A percentile compares a stretch with the other conserved stretches of the same genome.
These are phyloP conservation scores for Xenus cinereus DNA, from an alignment of 2,113 vertebrate species.

Conservation along the genomic window DNA sequence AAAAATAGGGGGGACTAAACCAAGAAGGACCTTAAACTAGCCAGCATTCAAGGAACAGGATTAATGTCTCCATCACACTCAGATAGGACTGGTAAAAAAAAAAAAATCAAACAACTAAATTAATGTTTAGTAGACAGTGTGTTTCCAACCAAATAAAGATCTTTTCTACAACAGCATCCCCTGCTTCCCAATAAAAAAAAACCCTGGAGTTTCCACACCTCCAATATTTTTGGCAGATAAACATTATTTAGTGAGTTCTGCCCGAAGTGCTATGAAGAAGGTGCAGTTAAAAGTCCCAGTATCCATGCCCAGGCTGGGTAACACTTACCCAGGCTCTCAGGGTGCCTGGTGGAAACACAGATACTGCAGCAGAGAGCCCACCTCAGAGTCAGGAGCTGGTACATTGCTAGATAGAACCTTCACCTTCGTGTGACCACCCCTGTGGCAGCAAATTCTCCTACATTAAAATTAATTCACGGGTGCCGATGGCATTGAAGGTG, in stretches of 20 bases:
- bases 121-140: neutral
- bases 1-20: neutral
- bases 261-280: neutral
- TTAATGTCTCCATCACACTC: neutral
- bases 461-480: neutral
- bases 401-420: neutral
- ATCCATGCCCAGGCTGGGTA: neutral
- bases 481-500: neutral
- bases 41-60: neutral
- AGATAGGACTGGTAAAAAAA: neutral
- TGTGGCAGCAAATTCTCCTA: neutral
- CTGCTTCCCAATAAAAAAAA: neutral
- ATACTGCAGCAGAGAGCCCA: conserved; percentile 55
- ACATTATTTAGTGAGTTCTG: neutral
- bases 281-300: neutral
- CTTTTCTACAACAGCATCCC: neutral
- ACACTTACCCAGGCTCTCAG: conserved; percentile 70
- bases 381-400: conserved; percentile 42
- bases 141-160: neutral
- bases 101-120: neutral
- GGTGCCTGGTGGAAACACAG: conserved; percentile 73
- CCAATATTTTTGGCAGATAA: neutral
- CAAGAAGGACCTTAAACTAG: neutral
- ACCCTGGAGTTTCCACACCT: neutral
- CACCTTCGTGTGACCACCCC: neutral